phyloP scores from a whole-genome alignment of 2,113 vertebrate species.

The Crotalus viridis region DNA sequence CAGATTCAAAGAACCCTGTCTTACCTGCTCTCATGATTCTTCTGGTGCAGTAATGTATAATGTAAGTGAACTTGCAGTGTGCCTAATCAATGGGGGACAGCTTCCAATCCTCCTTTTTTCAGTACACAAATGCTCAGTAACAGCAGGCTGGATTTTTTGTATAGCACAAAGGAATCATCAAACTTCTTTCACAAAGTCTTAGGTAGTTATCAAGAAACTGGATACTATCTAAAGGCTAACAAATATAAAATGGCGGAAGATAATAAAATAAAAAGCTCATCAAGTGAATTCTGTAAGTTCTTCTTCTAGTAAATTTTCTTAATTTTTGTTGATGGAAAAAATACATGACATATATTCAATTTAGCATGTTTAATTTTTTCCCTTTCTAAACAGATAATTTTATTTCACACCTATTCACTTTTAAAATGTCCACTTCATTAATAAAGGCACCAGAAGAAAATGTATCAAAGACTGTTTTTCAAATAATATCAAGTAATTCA shows the following conservation, averaged over 20 bases:
- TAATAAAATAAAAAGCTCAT: background rate
- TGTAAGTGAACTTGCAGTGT: background rate
- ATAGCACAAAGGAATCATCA: background rate
- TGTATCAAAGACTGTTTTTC: background rate
- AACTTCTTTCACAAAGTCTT: background rate
- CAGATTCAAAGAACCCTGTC: background rate
- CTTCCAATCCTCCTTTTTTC: background rate
- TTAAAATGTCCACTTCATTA: background rate
- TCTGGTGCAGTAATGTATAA: background rate
- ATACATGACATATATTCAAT: background rate
- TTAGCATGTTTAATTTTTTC: background rate
- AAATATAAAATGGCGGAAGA: background rate
- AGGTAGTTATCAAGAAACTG: background rate
- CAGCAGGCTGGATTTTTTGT: background rate
- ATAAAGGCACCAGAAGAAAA: constrained; percentile 21
- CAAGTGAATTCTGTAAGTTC: background rate
- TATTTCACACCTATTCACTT: background rate
- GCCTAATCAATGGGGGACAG: too few species aligned
- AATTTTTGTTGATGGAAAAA: background rate
- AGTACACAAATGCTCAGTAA: background rate
- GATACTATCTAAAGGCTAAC: background rate
- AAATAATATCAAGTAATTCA: constrained; percentile 18
- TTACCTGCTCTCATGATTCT: background rate
- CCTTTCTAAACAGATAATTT: background rate
- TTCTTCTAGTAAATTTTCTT: background rate